These are phyloP conservation scores for Tipula lateralis DNA, from an alignment of 2,888 invertebrate genomes.

Conservation along the genomic window DNA sequence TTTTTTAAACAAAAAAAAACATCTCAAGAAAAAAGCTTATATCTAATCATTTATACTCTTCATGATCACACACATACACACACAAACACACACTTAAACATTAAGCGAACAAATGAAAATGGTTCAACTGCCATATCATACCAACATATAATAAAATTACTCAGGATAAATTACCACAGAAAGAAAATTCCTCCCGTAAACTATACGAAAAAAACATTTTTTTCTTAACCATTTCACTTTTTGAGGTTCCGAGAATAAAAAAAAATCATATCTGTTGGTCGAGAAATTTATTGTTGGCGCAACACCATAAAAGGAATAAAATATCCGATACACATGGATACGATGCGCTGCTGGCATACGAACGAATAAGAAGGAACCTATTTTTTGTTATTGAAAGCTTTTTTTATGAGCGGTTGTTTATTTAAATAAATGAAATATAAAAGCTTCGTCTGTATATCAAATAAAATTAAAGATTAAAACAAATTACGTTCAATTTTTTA, in stretches of 20 bases:
- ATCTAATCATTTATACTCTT: background rate
- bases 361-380: background rate
- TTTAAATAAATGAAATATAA: constrained; percentile 24
- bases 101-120: background rate
- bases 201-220: background rate
- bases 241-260: background rate
- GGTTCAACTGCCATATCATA: background rate
- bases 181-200: background rate
- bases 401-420: background rate
- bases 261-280: background rate
- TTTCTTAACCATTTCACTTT: background rate
- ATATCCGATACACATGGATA: background rate
- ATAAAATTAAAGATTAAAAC: constrained; percentile 11
- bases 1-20: background rate
- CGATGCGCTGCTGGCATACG: too few species aligned
- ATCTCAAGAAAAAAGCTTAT: background rate
- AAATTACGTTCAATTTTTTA: background rate
- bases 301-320: background rate
- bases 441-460: background rate
- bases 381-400: background rate
- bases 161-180: background rate
- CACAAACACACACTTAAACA: background rate
- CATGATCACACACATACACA: background rate
- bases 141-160: constrained; percentile 15
- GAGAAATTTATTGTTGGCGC: background rate